A percentile compares a stretch with the other conserved stretches of the same genome.
These are phyloP conservation scores for Lophotriccus pileatus DNA, from an alignment of 2,797 vertebrate genomes.

Conservation along the genomic window DNA sequence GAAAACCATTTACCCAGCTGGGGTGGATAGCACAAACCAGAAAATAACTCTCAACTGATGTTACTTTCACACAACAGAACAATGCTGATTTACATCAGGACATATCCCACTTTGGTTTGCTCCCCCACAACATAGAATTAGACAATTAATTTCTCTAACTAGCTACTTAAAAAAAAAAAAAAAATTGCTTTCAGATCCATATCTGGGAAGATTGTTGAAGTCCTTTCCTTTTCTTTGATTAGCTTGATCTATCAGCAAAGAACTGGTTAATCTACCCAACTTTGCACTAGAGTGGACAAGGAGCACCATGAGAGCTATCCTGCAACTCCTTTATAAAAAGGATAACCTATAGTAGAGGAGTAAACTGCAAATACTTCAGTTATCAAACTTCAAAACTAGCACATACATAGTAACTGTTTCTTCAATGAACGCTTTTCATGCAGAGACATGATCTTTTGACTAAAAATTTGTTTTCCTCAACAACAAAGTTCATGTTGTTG, in stretches of 20 bases:
- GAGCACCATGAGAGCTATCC: accelerated
- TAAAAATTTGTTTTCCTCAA: neutral
- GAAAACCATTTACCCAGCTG: neutral
- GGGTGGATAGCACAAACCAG: neutral
- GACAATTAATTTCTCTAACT: neutral
- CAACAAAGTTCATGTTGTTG: neutral
- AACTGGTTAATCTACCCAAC: neutral
- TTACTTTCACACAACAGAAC: neutral
- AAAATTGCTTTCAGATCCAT: neutral
- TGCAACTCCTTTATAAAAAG: neutral
- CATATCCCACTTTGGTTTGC: neutral
- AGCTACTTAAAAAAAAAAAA: neutral
- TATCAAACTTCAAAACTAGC: neutral
- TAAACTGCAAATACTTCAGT: neutral
- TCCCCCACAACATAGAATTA: neutral
- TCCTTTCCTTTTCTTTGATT: neutral
- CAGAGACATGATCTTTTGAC: neutral
- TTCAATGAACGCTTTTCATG: neutral
- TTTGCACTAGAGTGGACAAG: neutral
- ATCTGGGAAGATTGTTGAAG: neutral
- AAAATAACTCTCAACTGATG: neutral
- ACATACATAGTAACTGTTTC: neutral
- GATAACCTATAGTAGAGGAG: neutral
- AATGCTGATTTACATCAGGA: neutral
- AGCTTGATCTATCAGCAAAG: neutral